Evolutionary conservation across 2,113 vertebrate genomes (phyloP).

Genomic region (Galeopterus variegatus): DNA sequence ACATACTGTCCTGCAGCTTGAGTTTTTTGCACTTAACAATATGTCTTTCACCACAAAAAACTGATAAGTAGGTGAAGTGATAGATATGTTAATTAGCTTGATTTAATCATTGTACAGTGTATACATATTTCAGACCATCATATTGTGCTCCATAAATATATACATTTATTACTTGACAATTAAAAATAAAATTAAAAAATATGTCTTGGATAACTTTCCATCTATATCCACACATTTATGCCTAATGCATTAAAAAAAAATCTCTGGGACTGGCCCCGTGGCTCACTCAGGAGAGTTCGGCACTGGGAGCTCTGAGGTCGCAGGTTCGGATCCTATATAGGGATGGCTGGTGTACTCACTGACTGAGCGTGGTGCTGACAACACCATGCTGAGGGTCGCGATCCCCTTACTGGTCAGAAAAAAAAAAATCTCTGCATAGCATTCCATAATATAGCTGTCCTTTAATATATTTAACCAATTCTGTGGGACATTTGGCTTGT

Average conservation of each 20-base stretch:
- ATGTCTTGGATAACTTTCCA: background rate
- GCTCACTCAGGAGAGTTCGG: no score
- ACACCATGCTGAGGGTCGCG: no score
- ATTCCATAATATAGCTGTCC: background rate
- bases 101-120: background rate
- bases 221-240: conserved; percentile 16
- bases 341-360: no score
- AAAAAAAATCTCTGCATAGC: background rate
- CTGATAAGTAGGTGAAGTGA: background rate
- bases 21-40: background rate
- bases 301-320: no score
- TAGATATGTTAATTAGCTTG: background rate
- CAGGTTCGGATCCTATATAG: no score
- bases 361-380: no score
- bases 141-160: background rate
- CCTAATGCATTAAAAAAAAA: background rate
- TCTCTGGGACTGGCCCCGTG: no score
- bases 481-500: background rate
- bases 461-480: background rate
- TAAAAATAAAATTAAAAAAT: conserved; percentile 2
- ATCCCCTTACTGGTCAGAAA: no score
- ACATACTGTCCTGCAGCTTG: background rate
- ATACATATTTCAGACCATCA: background rate
- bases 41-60: background rate
- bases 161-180: background rate